These are phyloP conservation scores for Paradoxurus hermaphroditus DNA, from an alignment of 2,113 vertebrate species.

Conservation along the genomic window DNA sequence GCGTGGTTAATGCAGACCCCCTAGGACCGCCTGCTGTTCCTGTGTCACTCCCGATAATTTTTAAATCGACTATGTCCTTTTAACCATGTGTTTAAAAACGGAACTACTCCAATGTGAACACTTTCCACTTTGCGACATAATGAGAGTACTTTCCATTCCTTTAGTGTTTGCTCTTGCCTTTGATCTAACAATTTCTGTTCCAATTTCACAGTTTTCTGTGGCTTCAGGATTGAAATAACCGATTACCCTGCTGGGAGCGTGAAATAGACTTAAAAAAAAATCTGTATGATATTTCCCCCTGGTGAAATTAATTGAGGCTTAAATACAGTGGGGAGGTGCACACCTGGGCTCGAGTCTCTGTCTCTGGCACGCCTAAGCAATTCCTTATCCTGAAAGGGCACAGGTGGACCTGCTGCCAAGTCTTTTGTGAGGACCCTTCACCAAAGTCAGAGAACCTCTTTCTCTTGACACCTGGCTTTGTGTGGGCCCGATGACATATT, in stretches of 20 bases:
- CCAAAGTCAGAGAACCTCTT: not conserved
- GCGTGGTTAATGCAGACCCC: not conserved
- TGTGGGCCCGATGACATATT: constrained; percentile 41
- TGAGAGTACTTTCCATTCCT: constrained; percentile 71
- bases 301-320: constrained; percentile 74
- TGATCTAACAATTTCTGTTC: constrained; percentile 78
- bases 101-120: constrained; percentile 54
- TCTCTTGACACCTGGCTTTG: constrained; percentile 53
- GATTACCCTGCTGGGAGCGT: constrained; percentile 70
- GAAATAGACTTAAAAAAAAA: constrained; percentile 66
- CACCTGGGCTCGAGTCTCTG: not conserved
- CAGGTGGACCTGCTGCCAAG: not conserved
- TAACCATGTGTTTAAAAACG: constrained; percentile 58
- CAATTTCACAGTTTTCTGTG: constrained; percentile 76
- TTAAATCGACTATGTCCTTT: constrained; percentile 67
- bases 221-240: constrained; percentile 71
- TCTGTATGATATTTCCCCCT: constrained; percentile 52
- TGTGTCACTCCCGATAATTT: constrained; percentile 54
- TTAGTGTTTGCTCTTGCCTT: constrained; percentile 72
- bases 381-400: not conserved
- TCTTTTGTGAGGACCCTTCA: constrained; percentile 47
- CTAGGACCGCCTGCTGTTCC: not conserved
- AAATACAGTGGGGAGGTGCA: constrained; percentile 43
- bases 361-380: constrained; percentile 21
- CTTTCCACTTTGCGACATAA: constrained; percentile 71